Conservation (phyloP, 2,888 invertebrate genomes). For the Argynnis bischoffii region DNA sequence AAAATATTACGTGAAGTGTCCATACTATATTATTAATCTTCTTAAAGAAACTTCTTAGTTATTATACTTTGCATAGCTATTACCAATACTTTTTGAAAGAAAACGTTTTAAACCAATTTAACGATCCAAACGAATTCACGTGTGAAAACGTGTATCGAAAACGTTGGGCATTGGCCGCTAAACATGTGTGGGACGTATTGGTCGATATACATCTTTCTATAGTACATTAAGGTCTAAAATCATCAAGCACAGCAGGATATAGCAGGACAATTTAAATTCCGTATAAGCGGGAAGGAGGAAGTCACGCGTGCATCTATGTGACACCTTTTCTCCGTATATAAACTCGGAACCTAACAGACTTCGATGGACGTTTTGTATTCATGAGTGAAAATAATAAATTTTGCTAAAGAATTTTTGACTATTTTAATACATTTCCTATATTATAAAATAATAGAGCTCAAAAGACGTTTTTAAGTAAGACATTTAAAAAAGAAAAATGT, state of each 20-base stretch:
- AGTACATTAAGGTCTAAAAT: conserved; percentile 9
- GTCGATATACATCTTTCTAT: not conserved
- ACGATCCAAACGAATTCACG: not conserved
- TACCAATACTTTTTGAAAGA: not conserved
- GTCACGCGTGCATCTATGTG: conserved; percentile 76
- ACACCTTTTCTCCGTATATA: conserved; percentile 79
- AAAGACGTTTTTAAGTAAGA: not conserved
- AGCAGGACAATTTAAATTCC: conserved; percentile 76
- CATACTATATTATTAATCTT: not conserved
- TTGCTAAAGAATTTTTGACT: conserved; percentile 9
- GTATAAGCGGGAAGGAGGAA: conserved; percentile 81
- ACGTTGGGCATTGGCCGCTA: not conserved
- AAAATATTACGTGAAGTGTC: not conserved
- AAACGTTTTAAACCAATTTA: not conserved
- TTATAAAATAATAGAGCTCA: no score
- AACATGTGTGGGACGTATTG: not conserved
- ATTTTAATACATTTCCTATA: no score
- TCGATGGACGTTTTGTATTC: conserved; percentile 44
- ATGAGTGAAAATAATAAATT: conserved; percentile 14
- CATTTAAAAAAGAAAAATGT: not conserved
- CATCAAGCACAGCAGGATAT: conserved; percentile 14
- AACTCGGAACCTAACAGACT: conserved; percentile 69
- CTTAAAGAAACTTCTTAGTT: not conserved
- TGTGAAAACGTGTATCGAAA: not conserved
- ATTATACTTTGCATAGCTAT: not conserved